phyloP scores from a whole-genome alignment of 2,888 invertebrate genomes.

The Apodemia zela region DNA sequence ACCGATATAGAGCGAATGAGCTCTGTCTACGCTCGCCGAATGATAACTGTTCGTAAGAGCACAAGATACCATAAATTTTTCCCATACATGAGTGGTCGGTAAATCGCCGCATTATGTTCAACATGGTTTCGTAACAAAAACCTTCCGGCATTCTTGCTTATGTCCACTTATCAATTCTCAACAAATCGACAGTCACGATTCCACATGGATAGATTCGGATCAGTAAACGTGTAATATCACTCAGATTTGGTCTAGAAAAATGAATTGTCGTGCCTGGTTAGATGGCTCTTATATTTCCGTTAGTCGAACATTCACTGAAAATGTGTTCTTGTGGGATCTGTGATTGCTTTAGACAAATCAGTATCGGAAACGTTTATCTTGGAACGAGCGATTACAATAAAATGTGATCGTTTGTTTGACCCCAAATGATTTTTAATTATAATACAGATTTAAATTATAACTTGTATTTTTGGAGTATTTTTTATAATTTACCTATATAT shows the following conservation, averaged over 20 bases:
- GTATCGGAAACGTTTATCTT: slow-evolving; percentile 16
- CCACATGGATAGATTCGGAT: slow-evolving; percentile 48
- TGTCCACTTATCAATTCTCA: slow-evolving; percentile 53
- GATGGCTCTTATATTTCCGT: slow-evolving; percentile 35
- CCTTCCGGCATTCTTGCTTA: slow-evolving; percentile 45
- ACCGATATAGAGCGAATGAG: slow-evolving; percentile 52
- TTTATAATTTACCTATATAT: too few species aligned
- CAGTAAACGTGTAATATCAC: slow-evolving; percentile 37
- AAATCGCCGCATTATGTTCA: slow-evolving; percentile 47
- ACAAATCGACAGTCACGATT: slow-evolving; percentile 61
- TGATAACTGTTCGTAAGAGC: slow-evolving; percentile 56
- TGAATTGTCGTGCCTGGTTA: slow-evolving; percentile 31
- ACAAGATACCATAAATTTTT: slow-evolving; percentile 54
- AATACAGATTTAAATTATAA: too few species aligned
- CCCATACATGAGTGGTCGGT: slow-evolving; percentile 58
- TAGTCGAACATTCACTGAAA: slow-evolving; percentile 26
- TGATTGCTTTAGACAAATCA: slow-evolving; percentile 21
- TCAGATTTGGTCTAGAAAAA: slow-evolving; percentile 35
- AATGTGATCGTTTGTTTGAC: background rate
- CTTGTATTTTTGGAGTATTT: too few species aligned
- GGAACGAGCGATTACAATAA: background rate
- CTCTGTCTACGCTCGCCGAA: slow-evolving; percentile 56
- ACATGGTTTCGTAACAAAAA: slow-evolving; percentile 38
- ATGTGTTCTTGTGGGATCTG: slow-evolving; percentile 23
- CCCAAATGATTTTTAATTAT: too few species aligned